phyloP scores from a whole-genome alignment of 2,888 invertebrate species.

The Ischnura elegans region DNA sequence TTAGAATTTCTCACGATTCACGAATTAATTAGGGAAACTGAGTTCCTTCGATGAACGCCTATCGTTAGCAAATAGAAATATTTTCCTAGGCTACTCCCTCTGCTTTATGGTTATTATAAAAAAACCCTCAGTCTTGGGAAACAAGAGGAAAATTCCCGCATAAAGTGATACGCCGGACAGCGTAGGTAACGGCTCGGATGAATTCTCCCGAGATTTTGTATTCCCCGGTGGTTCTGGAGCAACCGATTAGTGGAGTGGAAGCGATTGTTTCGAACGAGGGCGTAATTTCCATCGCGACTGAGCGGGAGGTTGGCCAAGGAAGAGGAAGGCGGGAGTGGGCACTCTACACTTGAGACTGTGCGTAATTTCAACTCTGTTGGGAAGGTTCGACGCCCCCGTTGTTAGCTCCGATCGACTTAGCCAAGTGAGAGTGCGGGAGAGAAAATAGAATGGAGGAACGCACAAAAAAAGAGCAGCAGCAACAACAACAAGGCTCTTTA shows the following conservation, averaged over 20 bases:
- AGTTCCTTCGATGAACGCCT: no score
- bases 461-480: no score
- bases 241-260: background rate
- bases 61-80: no score
- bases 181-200: background rate
- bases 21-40: no score
- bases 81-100: no score
- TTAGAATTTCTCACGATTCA: no score
- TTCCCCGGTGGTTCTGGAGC: background rate
- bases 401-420: background rate
- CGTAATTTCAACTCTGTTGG: background rate
- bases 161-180: background rate
- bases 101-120: no score
- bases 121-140: background rate
- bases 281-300: background rate
- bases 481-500: background rate
- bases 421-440: background rate
- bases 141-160: background rate
- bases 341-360: background rate
- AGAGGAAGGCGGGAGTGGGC: background rate
- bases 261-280: slow-evolving; percentile 35
- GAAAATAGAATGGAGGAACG: background rate
- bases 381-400: slow-evolving; percentile 23
- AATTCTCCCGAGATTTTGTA: background rate
- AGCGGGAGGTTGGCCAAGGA: background rate